Base-by-base conservation (phyloP, 1,140 invertebrate species). In the Dinothrombium tinctorium region DNA sequence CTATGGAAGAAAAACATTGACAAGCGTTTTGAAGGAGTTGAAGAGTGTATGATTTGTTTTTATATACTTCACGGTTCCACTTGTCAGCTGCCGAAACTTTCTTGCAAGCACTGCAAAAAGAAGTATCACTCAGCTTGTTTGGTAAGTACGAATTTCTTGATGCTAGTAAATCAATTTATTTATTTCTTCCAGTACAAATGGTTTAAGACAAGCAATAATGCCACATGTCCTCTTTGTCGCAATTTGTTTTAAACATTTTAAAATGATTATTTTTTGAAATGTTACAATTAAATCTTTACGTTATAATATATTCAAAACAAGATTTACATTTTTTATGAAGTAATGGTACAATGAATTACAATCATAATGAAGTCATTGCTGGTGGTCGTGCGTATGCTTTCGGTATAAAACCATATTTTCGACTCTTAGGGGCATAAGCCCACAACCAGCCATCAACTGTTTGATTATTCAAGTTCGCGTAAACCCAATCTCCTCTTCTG, bases 1-100 rank as follows among this genome's bases (percentile, higher is more conserved):
- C 61, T 86, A 24, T 92, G 86, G 84, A 84, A 86, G 53, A 69
- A 68, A 40, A 83, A 80, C 58, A 63, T 92, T 37, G 80, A 89
- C 54, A 82, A 81, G 53, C 74, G 73, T 53, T 84, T 87, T 52
- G 73, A 81, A 49, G 82, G 81, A 0, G 69, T 87, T 0, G 83
- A 90, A 53, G 82, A 89, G 53, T 94, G 86, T 58, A 83, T 78
- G 53, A 86, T 92, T 52, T 92, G 86, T 52, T 89, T 78, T 57
- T 81, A 75, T 45, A 74, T 89, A 49, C 65, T 90, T 33, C 82
- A 89, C 50, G 70, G 73, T 40, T 72, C 72, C 19, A 87, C 73
- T 40, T 79, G 75, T 50, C 72, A 84, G 57, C 61, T 90, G 48
- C 84, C 86, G 1, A 74, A 76, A 59, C 57, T 84, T 7, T 67